Evolutionary conservation across 1,140 invertebrate species (phyloP), one percentile per base, ranked within the genome.

Genomic region (Sitobion miscanthi): DNA sequence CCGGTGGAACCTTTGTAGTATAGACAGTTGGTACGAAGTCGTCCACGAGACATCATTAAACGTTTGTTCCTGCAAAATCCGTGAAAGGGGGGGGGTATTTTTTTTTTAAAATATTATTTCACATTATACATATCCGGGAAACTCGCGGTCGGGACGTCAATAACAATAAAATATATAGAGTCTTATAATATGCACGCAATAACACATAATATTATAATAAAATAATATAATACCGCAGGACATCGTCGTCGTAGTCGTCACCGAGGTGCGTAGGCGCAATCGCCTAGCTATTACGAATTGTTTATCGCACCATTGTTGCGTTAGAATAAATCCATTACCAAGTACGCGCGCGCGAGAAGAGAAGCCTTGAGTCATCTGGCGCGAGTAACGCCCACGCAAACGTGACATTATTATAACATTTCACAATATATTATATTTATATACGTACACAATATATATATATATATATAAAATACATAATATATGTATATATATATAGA

Each of bases 321-420:
- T 83, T 92, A 92, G 91, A 92, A 92, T 82, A 92, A 82, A 92
- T 92, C 91, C 91, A 52, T 82, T 83, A 35, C 90, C 90, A 69
- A 52, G 62, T 91, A 49, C n/a, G 90, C 30, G 62, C 23, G 52
- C 54, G 45, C 30, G 1, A 52, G 25, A 38, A 25, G 77, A 82
- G 91, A 82, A 77, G 91, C 91, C 91, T 92, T 92, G 91, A 92
- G 77, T 92, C 69, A n/a, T 89, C 45, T 38, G 87, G 87, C 87
- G 38, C 42, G 47, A 82, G 77, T 8, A 92, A 92, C 91, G 91
- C 91, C 91, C 91, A 49, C 91, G 90, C 77, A 91, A 91, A 91
- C 90, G 91, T 92, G 91, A 92, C 91, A 92, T 77, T 92, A 92
- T 92, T 49, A 92, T 83, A 83, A 83, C 91, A 83, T 92, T 92